These are phyloP conservation scores for Notothenia rossii DNA, from an alignment of 2,113 vertebrate species.

Conservation along the genomic window DNA sequence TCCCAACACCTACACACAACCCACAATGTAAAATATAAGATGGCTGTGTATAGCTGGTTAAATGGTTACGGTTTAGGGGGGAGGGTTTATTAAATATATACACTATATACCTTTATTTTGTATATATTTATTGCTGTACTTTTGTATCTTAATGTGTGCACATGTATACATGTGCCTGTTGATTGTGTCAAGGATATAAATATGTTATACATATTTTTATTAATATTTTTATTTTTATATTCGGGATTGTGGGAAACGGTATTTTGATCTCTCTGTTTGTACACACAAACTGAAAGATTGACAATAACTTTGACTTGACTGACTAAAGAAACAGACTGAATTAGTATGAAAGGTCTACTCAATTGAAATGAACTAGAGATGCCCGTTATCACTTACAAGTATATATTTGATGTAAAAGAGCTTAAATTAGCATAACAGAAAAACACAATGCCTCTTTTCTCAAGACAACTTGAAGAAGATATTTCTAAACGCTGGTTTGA, in stretches of 20 bases:
- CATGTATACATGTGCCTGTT: too few relatives aligned
- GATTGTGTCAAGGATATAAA: too few relatives aligned
- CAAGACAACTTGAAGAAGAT: background rate
- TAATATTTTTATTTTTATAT: too few relatives aligned
- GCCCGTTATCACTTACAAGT: background rate
- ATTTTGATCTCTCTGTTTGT: too few relatives aligned
- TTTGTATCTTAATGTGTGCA: too few relatives aligned
- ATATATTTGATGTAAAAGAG: background rate
- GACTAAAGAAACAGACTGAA: background rate
- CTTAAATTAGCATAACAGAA: background rate
- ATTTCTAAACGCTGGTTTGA: slow-evolving; percentile 24
- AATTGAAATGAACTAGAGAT: background rate
- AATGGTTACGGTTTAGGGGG: background rate
- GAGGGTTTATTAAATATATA: background rate
- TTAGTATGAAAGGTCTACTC: background rate
- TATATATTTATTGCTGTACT: too few relatives aligned
- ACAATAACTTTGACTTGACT: too few relatives aligned
- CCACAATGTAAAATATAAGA: background rate
- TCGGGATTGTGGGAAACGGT: too few relatives aligned
- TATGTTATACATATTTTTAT: too few relatives aligned
- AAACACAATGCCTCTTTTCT: background rate
- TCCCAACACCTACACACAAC: too few relatives aligned
- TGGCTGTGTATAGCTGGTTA: background rate
- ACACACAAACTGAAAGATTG: too few relatives aligned
- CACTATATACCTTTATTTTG: too few relatives aligned